phyloP scores from a whole-genome alignment of 2,797 vertebrate genomes.

The Chiroxiphia lanceolata region DNA sequence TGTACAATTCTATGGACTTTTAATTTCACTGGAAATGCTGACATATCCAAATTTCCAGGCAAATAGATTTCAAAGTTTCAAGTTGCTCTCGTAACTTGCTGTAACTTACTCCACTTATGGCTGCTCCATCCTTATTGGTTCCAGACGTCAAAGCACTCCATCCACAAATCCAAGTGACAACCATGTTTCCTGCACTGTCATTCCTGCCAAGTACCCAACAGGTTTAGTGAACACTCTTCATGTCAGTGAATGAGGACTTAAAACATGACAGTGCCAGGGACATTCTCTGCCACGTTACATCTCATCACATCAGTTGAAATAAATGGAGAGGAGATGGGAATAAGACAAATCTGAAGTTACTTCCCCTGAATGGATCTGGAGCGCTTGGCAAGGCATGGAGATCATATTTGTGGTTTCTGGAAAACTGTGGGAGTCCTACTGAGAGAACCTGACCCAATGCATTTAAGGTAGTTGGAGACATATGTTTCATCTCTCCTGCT shows the following conservation, averaged over 20 bases:
- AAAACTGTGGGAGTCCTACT: not conserved
- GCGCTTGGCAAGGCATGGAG: not conserved
- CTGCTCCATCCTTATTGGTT: not conserved
- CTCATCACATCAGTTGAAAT: not conserved
- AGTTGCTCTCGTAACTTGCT: not conserved
- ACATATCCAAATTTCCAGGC: not conserved
- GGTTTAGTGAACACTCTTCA: not conserved
- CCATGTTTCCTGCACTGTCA: not conserved
- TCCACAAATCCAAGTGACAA: not conserved
- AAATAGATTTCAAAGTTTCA: not conserved
- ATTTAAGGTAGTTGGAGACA: not conserved
- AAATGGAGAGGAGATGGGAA: not conserved
- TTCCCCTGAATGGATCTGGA: not conserved
- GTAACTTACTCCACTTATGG: not conserved
- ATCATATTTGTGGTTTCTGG: not conserved
- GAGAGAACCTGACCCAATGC: not conserved
- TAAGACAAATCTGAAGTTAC: not conserved
- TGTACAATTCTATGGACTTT: not conserved
- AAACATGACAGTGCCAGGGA: not conserved
- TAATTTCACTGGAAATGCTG: not conserved
- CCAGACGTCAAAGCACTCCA: not conserved
- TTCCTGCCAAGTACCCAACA: not conserved
- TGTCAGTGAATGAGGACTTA: not conserved
- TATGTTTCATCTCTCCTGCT: conserved; percentile 3
- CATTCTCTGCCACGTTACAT: not conserved